Conservation (phyloP, 2,797 vertebrate species). For the Nannoperca australis region DNA sequence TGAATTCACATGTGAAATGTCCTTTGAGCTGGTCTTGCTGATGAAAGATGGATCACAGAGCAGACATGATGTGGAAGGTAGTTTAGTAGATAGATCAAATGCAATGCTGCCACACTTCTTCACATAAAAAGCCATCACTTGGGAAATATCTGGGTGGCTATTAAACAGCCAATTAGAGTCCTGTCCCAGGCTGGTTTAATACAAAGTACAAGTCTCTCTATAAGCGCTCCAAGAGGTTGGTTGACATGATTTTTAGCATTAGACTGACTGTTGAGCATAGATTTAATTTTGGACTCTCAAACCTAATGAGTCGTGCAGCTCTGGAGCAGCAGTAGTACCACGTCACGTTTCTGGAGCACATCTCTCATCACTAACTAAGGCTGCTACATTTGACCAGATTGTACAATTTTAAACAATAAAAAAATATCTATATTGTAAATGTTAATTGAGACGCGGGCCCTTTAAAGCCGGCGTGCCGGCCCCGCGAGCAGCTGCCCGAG, state of each 20-base stretch:
- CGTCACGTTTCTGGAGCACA: slow-evolving; percentile 16
- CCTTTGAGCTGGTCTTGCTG: neutral
- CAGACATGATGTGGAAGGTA: neutral
- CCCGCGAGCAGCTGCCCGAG: neutral
- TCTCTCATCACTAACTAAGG: neutral
- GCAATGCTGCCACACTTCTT: neutral
- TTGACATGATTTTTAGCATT: neutral
- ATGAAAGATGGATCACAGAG: neutral
- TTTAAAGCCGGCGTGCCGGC: slow-evolving; percentile 32
- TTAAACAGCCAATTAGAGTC: neutral
- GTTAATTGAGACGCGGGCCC: neutral
- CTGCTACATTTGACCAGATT: neutral
- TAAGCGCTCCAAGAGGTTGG: neutral
- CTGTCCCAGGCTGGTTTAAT: neutral
- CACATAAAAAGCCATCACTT: neutral
- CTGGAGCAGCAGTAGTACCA: neutral
- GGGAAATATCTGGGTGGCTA: neutral
- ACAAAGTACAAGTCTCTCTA: neutral
- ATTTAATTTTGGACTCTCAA: neutral
- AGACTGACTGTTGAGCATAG: too few relatives aligned
- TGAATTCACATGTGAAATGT: neutral
- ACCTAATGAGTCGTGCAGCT: neutral
- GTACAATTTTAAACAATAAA: neutral
- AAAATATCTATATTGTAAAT: too few relatives aligned
- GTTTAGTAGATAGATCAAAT: neutral